Base-by-base conservation (phyloP, 2,888 invertebrate species). In the Mystacides longicornis region DNA sequence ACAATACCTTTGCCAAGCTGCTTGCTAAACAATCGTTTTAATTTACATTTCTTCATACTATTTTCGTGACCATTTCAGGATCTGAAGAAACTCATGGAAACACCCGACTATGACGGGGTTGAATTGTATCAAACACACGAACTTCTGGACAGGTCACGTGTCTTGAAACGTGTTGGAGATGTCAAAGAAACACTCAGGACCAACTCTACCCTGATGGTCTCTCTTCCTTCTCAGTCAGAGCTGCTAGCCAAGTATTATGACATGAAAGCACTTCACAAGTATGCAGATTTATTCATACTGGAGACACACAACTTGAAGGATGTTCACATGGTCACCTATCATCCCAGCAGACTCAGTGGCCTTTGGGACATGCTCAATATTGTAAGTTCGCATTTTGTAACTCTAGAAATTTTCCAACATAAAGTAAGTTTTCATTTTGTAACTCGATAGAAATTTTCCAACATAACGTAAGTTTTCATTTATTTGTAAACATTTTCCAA, bases 311-410 rank as follows among this genome's bases (percentile, higher is more conserved):
- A 81, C 49, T 67, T 88, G 69, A 80, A 81, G 0, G 69, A 78
- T 33, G 81, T 82, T 63, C 78, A 79, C 65, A 83, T 83, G 65
- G 82, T 82, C 70, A 85, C 87, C 1, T 87, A 83, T 67, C 88
- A 88, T 66, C 87, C 87, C 1, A 86, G 87, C 64, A 71, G 87
- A 55, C 69, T 88, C 62, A 87, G 87, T 67, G 87, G 88, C 0
- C 68, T 87, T 49, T 86, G 86, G 78, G 87, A 88, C 64, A 84
- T 87, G 78, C 81, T 85, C 68, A 88, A 88, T 64, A 84, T 86
- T 66, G 85, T 85, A 68, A 80, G 81, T n/a, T n/a, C n/a, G n/a
- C n/a, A n/a, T n/a, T n/a, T n/a, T n/a, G n/a, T n/a, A n/a, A n/a
- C n/a, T n/a, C n/a, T n/a, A n/a, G n/a, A n/a, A n/a, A n/a, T n/a